Evolutionary conservation across 2,113 vertebrate species (phyloP), one percentile per base, ranked within the genome.

Genomic region (Hemiprocne comata): DNA sequence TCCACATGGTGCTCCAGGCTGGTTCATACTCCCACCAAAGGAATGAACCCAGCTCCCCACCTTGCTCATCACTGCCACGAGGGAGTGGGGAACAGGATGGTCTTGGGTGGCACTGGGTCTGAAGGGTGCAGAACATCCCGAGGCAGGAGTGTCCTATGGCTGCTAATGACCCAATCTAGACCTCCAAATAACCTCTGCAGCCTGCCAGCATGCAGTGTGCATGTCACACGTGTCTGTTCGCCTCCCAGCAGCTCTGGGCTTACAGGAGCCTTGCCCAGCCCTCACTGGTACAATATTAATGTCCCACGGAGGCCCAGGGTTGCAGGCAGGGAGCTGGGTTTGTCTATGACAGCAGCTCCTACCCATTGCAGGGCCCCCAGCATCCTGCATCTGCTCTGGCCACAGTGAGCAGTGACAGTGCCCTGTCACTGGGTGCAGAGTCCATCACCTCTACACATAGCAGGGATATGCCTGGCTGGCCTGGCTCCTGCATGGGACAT

Each of bases 171-270:
- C 14, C 48, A 82, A 90, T 14, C 40, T 71, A 87, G 66, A 91
- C 21, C 9, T 83, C 29, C 60, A 44, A 72, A 69, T 6, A 85
- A 74, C n/a, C 15, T 58, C 71, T 90, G 78, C 60, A 89, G 60
- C 51, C 73, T 77, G 65, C 42, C 34, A 80, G 38, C 62, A 33
- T 6, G 40, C 23, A 87, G 23, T 0, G 1, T 87, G 57, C 28
- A 7, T 28, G 25, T 54, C 71, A 54, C 21, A 54, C 3, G 0
- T 1, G 0, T 5, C 67, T 62, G n/a, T 70, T 46, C 46, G n/a
- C 4, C 23, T 38, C 50, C 21, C 34, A 61, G 60, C 40, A 73
- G 66, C 54, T 79, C 62, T 7, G 34, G 58, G 42, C n/a, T 69
- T 57, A 71, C n/a, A 82, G 77, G 65, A 87, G 71, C 48, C 42